Percentiles rank a stretch among this genome's conserved stretches.
These are phyloP conservation scores for Ariopsis seemanni DNA, from an alignment of 2,113 vertebrate genomes.

Conservation along the genomic window DNA sequence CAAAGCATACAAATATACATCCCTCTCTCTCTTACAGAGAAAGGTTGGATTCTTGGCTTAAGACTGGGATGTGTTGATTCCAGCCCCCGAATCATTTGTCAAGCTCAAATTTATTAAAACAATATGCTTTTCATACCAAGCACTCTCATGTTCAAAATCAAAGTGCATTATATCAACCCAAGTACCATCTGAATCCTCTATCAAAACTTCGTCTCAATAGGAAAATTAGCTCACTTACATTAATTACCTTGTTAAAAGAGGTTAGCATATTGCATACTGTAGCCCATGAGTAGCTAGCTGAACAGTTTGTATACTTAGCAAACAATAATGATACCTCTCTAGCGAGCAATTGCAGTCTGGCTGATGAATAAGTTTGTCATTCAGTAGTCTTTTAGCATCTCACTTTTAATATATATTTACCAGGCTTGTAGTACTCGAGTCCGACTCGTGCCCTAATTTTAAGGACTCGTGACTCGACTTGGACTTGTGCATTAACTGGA, in stretches of 20 bases:
- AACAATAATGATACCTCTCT: neutral
- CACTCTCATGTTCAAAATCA: neutral
- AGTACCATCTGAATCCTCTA: neutral
- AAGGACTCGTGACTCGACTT: no score
- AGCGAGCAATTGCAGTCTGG: neutral
- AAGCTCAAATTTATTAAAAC: neutral
- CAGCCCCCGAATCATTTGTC: neutral
- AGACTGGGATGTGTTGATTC: neutral
- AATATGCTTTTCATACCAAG: neutral
- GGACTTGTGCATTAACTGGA: no score
- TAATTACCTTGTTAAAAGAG: neutral
- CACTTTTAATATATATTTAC: neutral
- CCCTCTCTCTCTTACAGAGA: neutral
- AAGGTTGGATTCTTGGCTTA: neutral
- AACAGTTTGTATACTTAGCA: neutral
- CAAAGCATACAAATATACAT: neutral
- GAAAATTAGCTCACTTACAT: neutral
- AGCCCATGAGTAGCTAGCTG: neutral
- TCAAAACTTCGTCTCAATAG: neutral
- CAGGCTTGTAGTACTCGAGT: no score
- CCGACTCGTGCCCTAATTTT: no score
- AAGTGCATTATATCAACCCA: neutral
- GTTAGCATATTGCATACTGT: neutral
- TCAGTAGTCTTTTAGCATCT: neutral
- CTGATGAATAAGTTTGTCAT: neutral